Percentiles rank a stretch among this genome's conserved stretches.
Conservation (phyloP, 2,888 invertebrate genomes). For the Phengaris arion region DNA sequence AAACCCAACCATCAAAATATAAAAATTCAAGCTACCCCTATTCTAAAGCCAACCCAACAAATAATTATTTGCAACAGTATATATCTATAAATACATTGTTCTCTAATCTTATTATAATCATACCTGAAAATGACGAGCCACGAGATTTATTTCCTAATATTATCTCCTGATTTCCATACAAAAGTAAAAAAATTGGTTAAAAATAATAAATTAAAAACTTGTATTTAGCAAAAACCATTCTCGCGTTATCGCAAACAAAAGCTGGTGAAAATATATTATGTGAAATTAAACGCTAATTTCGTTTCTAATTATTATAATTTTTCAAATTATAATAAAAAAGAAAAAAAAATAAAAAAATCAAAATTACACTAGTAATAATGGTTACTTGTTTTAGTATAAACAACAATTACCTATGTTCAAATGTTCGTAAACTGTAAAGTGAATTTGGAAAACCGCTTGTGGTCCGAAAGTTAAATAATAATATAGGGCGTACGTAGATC, state of each 20-base stretch:
- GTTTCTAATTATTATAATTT: background rate
- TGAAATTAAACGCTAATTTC: background rate
- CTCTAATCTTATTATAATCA: no score
- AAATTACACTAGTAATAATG: no score
- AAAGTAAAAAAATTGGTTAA: background rate
- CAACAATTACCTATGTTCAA: background rate
- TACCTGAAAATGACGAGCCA: no score
- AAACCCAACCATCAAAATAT: no score
- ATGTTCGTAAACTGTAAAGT: background rate
- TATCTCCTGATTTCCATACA: background rate
- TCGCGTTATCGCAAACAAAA: background rate
- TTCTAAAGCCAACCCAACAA: no score
- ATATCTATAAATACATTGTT: no score
- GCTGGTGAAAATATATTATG: background rate
- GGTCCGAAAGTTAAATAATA: slow-evolving; percentile 26
- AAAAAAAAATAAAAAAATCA: no score
- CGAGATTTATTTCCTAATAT: no score
- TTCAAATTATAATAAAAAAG: no score
- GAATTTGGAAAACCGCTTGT: slow-evolving; percentile 20
- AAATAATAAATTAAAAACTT: background rate
- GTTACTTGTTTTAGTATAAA: background rate
- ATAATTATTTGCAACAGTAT: no score
- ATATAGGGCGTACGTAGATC: background rate
- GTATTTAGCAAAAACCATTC: background rate
- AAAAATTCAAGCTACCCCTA: no score